Base-by-base conservation (phyloP, 2,113 vertebrate genomes). In the Labeo rohita region DNA sequence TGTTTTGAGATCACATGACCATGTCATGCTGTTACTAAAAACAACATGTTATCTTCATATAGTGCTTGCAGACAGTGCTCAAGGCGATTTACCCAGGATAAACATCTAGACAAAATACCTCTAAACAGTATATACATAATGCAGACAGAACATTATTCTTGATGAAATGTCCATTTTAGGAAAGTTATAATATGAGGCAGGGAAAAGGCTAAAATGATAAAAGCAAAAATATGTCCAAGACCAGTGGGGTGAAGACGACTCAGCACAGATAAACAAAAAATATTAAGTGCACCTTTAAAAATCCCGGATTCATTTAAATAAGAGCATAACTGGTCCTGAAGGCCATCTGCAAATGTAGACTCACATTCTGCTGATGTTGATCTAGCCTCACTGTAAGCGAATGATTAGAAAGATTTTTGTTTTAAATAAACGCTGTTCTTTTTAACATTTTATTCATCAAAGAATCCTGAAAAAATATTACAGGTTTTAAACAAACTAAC, bases 401-500 rank as follows among this genome's bases (percentile, higher is more conserved):
- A 90, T 81, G 79, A 91, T 88, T 88, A 91, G 87, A 72, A 86
- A 84, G 28, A 28, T 28, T 28, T 28, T 2, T 28, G 2, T 28
- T 28, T 28, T 28, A 2, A 28, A 28, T 28, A 28, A 28, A 28
- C 28, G 28, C 28, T 28, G 28, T 28, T 28, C 28, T 28, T 28
- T 28, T 28, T 28, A 28, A 28, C 28, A 28, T 28, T 28, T 28
- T 28, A 28, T 28, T 28, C 28, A 28, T 28, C 28, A 28, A 28
- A 28, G 28, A 28, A 28, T 28, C 28, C 28, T 28, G 28, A 28
- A 28, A 28, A 28, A 28, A 28, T 28, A 28, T 28, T 28, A 28
- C 28, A 28, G 28, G 28, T 28, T 28, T 28, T 28, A 28, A 28
- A 28, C 28, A 28, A 28, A 28, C 28, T 1, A 28, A 28, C 28